Conservation (phyloP, 1,140 invertebrate genomes). For the Geopemphigus sp. region DNA sequence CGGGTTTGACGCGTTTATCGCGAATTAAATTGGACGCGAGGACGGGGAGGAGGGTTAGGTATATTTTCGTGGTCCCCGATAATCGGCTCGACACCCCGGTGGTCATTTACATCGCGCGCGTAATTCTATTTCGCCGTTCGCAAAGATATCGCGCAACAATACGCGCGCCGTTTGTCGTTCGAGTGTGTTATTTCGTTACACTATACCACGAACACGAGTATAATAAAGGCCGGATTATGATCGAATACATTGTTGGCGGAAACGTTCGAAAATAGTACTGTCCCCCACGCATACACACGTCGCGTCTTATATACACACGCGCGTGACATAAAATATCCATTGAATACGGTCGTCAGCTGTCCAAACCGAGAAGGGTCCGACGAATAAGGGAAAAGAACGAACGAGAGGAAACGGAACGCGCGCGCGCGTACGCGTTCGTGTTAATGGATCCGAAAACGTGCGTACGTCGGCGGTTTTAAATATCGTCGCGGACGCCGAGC, state of each 20-base stretch:
- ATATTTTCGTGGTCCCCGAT: too few relatives aligned
- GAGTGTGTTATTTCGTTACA: too few relatives aligned
- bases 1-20: too few relatives aligned
- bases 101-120: too few relatives aligned
- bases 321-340: not conserved
- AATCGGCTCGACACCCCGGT: too few relatives aligned
- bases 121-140: too few relatives aligned
- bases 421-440: not conserved
- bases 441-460: not conserved
- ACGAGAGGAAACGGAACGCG: not conserved
- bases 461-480: not conserved
- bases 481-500: not conserved
- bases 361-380: not conserved
- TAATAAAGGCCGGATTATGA: not conserved
- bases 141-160: too few relatives aligned
- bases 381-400: not conserved
- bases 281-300: too few relatives aligned
- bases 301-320: not conserved
- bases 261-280: not conserved
- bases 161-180: too few relatives aligned
- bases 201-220: not conserved
- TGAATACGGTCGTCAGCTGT: not conserved
- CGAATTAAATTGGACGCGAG: too few relatives aligned
- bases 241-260: not conserved
- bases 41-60: too few relatives aligned